Evolutionary conservation across 2,888 invertebrate genomes (phyloP).

Genomic region (Campoplex capitator): DNA sequence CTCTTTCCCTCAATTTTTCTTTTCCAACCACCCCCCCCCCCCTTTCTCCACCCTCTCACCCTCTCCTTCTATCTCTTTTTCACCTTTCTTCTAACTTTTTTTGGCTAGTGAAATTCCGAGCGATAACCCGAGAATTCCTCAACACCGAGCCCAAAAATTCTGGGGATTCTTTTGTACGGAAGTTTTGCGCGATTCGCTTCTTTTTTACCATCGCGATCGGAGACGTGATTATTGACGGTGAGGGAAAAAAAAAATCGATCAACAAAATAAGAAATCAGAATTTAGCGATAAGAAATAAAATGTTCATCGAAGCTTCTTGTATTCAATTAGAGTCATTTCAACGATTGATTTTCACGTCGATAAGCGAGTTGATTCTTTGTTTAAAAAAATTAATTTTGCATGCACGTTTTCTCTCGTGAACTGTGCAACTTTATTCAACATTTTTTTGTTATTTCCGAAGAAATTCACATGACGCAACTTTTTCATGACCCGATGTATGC

Average conservation of each 20-base stretch:
- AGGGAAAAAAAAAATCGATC: background rate
- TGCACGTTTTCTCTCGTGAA: background rate
- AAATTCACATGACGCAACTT: slow-evolving; percentile 18
- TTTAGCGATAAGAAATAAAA: background rate
- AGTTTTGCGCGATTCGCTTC: background rate
- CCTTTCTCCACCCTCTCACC: background rate
- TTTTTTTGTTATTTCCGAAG: background rate
- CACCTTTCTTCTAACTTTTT: background rate
- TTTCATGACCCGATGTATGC: background rate
- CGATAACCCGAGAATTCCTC: background rate
- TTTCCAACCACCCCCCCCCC: background rate
- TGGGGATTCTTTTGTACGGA: background rate
- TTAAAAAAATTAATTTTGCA: background rate
- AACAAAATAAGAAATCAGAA: background rate
- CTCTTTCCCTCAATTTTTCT: background rate
- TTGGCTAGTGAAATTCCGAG: background rate
- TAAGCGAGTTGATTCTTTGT: background rate
- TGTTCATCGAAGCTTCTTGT: background rate
- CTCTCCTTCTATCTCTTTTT: background rate
- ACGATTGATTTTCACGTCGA: background rate
- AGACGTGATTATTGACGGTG: background rate
- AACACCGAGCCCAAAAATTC: background rate
- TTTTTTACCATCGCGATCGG: background rate
- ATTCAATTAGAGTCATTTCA: background rate
- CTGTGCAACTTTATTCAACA: background rate